A percentile compares a stretch with the other conserved stretches of the same genome.
phyloP scores from a whole-genome alignment of 1,140 invertebrate species.

The Euschistus heros region DNA sequence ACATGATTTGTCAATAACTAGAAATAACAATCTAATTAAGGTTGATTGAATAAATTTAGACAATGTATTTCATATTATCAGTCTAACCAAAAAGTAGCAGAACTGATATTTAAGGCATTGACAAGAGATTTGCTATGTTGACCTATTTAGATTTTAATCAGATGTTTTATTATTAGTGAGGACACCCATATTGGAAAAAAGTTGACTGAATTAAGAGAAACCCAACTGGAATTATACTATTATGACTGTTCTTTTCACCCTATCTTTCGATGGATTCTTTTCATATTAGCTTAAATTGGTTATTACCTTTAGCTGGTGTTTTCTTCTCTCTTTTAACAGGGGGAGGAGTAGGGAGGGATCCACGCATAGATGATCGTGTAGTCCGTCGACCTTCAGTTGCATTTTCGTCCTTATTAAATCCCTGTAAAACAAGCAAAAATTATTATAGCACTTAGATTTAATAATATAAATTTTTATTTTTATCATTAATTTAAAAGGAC shows the following conservation, averaged over 20 bases:
- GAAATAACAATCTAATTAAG: too few relatives aligned
- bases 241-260: not conserved
- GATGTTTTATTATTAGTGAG: not conserved
- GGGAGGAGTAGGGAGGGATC: slow-evolving; percentile 37
- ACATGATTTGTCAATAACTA: too few relatives aligned
- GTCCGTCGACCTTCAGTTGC: slow-evolving; percentile 40
- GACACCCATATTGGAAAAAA: not conserved
- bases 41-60: too few relatives aligned
- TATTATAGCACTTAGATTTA: not conserved
- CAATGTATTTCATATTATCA: too few relatives aligned
- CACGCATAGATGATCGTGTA: slow-evolving; percentile 40
- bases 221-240: not conserved
- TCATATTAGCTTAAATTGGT: not conserved
- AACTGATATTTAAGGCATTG: too few relatives aligned
- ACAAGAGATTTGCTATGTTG: too few relatives aligned
- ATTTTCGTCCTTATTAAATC: slow-evolving; percentile 33
- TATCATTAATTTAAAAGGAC: slow-evolving; percentile 23
- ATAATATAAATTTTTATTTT: slow-evolving; percentile 18
- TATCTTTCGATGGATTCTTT: not conserved
- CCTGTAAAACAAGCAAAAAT: slow-evolving; percentile 32
- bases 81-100: too few relatives aligned
- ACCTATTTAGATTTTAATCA: too few relatives aligned
- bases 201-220: not conserved
- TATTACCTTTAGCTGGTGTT: slow-evolving; percentile 32
- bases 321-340: slow-evolving; percentile 40